Base-by-base conservation (phyloP, 1,140 invertebrate species). In the Aplysia californica region DNA sequence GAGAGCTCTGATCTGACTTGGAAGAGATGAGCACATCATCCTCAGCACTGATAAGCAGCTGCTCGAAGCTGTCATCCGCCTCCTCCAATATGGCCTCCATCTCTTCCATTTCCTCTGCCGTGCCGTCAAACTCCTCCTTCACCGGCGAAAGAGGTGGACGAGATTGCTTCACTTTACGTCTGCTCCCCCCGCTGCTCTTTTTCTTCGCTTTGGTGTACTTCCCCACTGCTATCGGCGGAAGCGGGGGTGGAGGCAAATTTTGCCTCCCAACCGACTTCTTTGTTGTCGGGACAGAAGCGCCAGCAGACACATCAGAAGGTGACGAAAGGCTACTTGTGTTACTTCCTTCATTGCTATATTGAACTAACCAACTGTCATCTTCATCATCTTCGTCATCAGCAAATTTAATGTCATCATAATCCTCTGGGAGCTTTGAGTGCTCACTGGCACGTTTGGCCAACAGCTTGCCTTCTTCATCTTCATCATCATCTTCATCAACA, bases 101-200 rank as follows among this genome's bases (percentile, higher is more conserved):
- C 18, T 67, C 66, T 38, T 79, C 77, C 18, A 71, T 38, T n/a
- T 38, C 68, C 31, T 75, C 66, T 10, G 50, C 59, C 20, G 50
- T 66, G 41, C 31, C 72, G 10, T 50, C 29, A 23, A 75, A 66
- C 29, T 75, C 77, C 26, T 79, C 77, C 35, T 35, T 75, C 0
- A 79, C 77, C 55, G 77, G 77, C 1, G 77, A 79, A 31, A 79
- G 29, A 0, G 67, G 67, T 21, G 44, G 23, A 4, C 29, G 67
- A 10, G n/a, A n/a, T n/a, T n/a, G n/a, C n/a, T 26, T 56, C 35
- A 31, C 66, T 35, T 71, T 75, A 21, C 3, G 23, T 58, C 31
- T 71, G 3, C 31, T 1, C 2, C 29, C 33, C 31, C 26, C 23
- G 33, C 58, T 71, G 10, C 3, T 23, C 4, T 5, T 10, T 44